phyloP scores from a whole-genome alignment of 2,888 invertebrate genomes.

The Clanis bilineata region DNA sequence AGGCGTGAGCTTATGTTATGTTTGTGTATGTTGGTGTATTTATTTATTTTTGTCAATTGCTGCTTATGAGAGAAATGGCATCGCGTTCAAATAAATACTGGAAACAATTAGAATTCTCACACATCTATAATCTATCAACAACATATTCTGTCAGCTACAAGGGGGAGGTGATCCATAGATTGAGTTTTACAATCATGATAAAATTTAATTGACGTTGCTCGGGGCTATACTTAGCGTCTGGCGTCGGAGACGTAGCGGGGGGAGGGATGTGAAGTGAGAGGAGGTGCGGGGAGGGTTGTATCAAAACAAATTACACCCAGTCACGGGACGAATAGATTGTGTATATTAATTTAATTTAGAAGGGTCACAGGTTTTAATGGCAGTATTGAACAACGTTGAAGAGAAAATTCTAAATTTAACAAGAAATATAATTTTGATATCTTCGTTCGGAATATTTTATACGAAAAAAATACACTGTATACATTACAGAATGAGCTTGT shows the following conservation, averaged over 20 bases:
- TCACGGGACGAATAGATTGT: not conserved
- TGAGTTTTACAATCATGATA: conserved; percentile 6
- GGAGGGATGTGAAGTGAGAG: not conserved
- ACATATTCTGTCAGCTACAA: not conserved
- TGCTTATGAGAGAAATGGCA: too few relatives aligned
- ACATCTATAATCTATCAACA: not conserved
- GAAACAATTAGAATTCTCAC: not conserved
- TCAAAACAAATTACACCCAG: not conserved
- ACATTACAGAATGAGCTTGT: too few relatives aligned
- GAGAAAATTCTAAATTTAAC: not conserved
- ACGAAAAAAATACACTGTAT: too few relatives aligned
- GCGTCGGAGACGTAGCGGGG: not conserved
- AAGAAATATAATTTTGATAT: too few relatives aligned
- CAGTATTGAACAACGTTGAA: not conserved
- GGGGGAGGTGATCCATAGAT: not conserved
- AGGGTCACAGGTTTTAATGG: not conserved
- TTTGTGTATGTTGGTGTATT: too few relatives aligned
- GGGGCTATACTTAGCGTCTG: not conserved
- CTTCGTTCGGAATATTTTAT: too few relatives aligned
- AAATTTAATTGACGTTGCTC: conserved; percentile 12
- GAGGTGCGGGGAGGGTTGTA: not conserved
- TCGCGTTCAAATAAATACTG: too few relatives aligned
- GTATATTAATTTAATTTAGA: not conserved
- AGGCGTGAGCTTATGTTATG: too few relatives aligned
- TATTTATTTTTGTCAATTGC: too few relatives aligned